Conservation (phyloP, 2,797 vertebrate genomes). For the Helostoma temminkii region DNA sequence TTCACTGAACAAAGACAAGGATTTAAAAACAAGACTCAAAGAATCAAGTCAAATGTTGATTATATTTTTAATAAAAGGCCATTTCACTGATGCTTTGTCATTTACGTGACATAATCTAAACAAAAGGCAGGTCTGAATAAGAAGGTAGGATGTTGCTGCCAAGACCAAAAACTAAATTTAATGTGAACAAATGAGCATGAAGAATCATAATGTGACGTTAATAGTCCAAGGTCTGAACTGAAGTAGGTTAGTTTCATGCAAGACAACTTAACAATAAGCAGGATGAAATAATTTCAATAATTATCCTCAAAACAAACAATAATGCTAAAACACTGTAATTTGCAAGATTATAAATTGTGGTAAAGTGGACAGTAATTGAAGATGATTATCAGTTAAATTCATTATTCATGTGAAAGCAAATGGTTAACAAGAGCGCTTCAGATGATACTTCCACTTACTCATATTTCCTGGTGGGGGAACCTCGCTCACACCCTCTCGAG, state of each 20-base stretch:
- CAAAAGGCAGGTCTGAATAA: slow-evolving; percentile 8
- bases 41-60: slow-evolving; percentile 19
- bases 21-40: slow-evolving; percentile 23
- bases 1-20: slow-evolving; percentile 27
- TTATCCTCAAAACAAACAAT: too few species aligned
- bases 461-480: slow-evolving; percentile 3
- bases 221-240: slow-evolving; percentile 8
- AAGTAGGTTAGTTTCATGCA: background rate
- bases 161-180: slow-evolving; percentile 20
- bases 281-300: background rate
- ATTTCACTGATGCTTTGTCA: slow-evolving; percentile 26
- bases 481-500: slow-evolving; percentile 21
- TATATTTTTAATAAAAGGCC: slow-evolving; percentile 19
- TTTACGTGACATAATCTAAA: slow-evolving; percentile 46
- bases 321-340: too few species aligned
- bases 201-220: slow-evolving; percentile 16
- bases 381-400: slow-evolving; percentile 4
- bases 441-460: slow-evolving; percentile 20
- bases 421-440: background rate
- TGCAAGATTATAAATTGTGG: too few species aligned
- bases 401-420: slow-evolving; percentile 24
- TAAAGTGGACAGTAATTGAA: too few species aligned
- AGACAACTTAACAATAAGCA: background rate
- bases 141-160: background rate
- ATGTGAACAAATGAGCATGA: slow-evolving; percentile 28